Evolutionary conservation across 2,888 invertebrate genomes (phyloP).

Genomic region (Lepas anatifera): DNA sequence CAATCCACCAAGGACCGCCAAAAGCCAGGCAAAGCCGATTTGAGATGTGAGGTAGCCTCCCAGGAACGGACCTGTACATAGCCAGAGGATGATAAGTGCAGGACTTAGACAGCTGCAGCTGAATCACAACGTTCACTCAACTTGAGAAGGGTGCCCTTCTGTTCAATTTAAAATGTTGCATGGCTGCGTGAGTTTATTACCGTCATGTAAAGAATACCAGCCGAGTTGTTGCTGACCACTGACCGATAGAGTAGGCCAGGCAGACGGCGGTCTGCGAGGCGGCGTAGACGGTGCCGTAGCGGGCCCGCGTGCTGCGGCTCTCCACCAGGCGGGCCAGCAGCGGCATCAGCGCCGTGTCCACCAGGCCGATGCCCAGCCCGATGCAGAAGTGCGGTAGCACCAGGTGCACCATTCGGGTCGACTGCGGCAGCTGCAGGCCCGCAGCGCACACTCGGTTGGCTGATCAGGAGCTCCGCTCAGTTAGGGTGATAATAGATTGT

Average conservation of each 20-base stretch:
- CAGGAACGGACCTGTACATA: slow-evolving; percentile 52
- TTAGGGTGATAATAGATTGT: too few species aligned
- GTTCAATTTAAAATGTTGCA: too few species aligned
- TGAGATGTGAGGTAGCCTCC: slow-evolving; percentile 56
- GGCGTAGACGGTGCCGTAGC: slow-evolving; percentile 68
- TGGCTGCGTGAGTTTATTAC: too few species aligned
- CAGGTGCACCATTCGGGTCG: slow-evolving; percentile 47
- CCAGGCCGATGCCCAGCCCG: slow-evolving; percentile 66
- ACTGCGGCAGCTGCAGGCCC: slow-evolving; percentile 48
- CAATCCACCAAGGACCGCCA: slow-evolving; percentile 53
- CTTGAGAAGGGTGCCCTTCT: too few species aligned
- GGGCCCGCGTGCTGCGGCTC: slow-evolving; percentile 45
- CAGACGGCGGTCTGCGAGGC: slow-evolving; percentile 70
- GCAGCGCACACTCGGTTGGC: too few species aligned
- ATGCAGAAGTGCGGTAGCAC: slow-evolving; percentile 63
- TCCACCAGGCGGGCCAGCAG: slow-evolving; percentile 57
- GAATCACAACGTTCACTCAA: too few species aligned
- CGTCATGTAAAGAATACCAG: too few species aligned
- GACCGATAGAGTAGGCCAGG: slow-evolving; percentile 63
- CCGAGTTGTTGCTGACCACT: too few species aligned
- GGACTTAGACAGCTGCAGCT: too few species aligned
- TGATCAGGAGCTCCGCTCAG: too few species aligned
- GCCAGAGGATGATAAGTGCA: too few species aligned
- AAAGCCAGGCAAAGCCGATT: slow-evolving; percentile 60
- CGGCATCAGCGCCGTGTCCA: slow-evolving; percentile 68